A percentile compares a stretch with the other conserved stretches of the same genome.
These are phyloP conservation scores for silkworm (Bombyx mori) DNA, from an alignment of 1,140 invertebrate genomes.

Conservation along the genomic window DNA sequence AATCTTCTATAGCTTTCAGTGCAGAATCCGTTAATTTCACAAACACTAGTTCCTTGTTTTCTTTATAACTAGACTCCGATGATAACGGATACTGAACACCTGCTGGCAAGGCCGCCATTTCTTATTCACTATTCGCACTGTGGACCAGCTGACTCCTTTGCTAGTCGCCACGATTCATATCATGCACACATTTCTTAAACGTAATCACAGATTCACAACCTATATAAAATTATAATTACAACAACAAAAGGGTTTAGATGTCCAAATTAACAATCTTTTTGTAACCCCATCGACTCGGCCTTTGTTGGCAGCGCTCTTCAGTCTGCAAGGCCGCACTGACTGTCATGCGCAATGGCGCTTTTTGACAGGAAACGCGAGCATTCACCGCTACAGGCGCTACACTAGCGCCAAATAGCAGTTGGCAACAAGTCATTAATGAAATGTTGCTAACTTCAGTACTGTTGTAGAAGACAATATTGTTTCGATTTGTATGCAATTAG, in stretches of 20 bases:
- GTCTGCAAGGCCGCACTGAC: slow-evolving; percentile 72
- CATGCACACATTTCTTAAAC: slow-evolving; percentile 69
- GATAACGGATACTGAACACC: slow-evolving; percentile 96
- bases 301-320: slow-evolving; percentile 71
- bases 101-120: slow-evolving; percentile 95
- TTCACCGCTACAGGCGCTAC: slow-evolving; percentile 61
- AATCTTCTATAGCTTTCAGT: slow-evolving; percentile 91
- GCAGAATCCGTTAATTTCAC: slow-evolving; percentile 96
- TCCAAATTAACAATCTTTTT: slow-evolving; percentile 69
- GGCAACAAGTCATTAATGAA: slow-evolving; percentile 28
- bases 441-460: slow-evolving; percentile 28
- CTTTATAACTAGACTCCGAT: slow-evolving; percentile 87
- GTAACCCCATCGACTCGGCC: slow-evolving; percentile 71
- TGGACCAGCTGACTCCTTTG: slow-evolving; percentile 72
- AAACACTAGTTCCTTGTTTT: slow-evolving; percentile 91
- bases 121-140: slow-evolving; percentile 72
- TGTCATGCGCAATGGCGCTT: slow-evolving; percentile 69
- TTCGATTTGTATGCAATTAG: slow-evolving; percentile 6
- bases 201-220: slow-evolving; percentile 73
- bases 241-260: slow-evolving; percentile 67
- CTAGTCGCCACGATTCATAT: slow-evolving; percentile 71
- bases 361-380: slow-evolving; percentile 68
- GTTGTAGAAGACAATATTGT: slow-evolving; percentile 23
- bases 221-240: slow-evolving; percentile 71
- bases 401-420: slow-evolving; percentile 59